Base-by-base conservation (phyloP, 1,140 invertebrate genomes). In the Panagrolaimus sp. region DNA sequence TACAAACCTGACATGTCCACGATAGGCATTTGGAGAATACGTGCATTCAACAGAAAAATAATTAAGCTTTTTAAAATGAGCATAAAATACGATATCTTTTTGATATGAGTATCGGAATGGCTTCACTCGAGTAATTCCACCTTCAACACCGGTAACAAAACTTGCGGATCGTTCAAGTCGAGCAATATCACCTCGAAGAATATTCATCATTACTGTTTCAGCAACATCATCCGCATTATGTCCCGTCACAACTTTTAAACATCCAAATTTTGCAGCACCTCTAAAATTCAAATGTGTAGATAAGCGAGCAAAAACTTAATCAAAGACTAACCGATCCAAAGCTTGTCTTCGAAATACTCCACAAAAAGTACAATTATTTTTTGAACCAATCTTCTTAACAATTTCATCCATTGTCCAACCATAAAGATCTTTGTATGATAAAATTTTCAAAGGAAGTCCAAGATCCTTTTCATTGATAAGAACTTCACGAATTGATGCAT, bases 351-450 rank as follows among this genome's bases (percentile, higher is more conserved):
- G 74, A 73, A 87, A 80, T 15, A 81, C 80, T 52, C 80, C 80
- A 66, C 71, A 82, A 67, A 65, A 86, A 77, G 84, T 84, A 84
- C 96, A 99, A 85, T 99, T 99, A 85, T 96, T 99, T 84, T 94
- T 96, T 63, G 89, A 88, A 0, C 96, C 96, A 75, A 98, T 93
- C 85, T 91, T 87, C 78, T 90, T 88, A 3, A 98, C 96, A 84
- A 99, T 98, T 79, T 90, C 90, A 87, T 99, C 96, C 96, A 99
- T 99, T 21, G 94, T 98, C 96, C 96, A 99, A 0, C 95, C 96
- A 88, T 98, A 99, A 0, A 99, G 85, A 75, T 98, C 93, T 87
- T 98, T 90, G 83, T 99, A 99, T 0, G 94, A 98, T 6, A 98
- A 86, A 70, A 98, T 94, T 87, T 92, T 96, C 38, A 99, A 85